Conservation (phyloP, 2,888 invertebrate species). For the Harpalus rufipes region DNA sequence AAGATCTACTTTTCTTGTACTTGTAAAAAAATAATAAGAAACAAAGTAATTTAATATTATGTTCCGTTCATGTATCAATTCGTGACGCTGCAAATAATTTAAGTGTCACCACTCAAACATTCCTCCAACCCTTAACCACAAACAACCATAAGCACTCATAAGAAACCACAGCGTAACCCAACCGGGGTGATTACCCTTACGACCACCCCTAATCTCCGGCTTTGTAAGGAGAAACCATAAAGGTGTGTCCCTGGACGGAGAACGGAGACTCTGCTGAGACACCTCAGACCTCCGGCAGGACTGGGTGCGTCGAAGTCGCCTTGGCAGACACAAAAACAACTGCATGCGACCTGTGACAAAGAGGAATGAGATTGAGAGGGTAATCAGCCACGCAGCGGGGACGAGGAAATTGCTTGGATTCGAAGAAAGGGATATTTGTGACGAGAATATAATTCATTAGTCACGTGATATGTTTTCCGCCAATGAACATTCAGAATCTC, state of each 20-base stretch:
- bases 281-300: not conserved
- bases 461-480: too few species aligned
- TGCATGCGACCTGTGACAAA: not conserved
- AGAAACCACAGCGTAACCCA: constrained; percentile 10
- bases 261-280: not conserved
- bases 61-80: too few species aligned
- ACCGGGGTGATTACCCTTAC: constrained; percentile 28
- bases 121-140: too few species aligned
- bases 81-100: too few species aligned
- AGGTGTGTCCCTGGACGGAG: constrained; percentile 39
- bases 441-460: too few species aligned
- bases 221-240: constrained; percentile 56
- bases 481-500: too few species aligned
- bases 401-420: constrained; percentile 8
- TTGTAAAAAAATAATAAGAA: too few species aligned
- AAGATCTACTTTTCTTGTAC: too few species aligned
- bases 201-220: constrained; percentile 39
- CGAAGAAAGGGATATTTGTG: not conserved
- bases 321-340: constrained; percentile 52
- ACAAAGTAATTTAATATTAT: too few species aligned
- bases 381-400: constrained; percentile 35
- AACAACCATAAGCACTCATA: constrained; percentile 12
- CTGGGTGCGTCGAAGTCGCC: constrained; percentile 40
- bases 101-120: too few species aligned
- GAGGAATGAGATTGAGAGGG: not conserved